Base-by-base conservation (phyloP, 1,140 invertebrate genomes). In the Drosophila malerkotliana region DNA sequence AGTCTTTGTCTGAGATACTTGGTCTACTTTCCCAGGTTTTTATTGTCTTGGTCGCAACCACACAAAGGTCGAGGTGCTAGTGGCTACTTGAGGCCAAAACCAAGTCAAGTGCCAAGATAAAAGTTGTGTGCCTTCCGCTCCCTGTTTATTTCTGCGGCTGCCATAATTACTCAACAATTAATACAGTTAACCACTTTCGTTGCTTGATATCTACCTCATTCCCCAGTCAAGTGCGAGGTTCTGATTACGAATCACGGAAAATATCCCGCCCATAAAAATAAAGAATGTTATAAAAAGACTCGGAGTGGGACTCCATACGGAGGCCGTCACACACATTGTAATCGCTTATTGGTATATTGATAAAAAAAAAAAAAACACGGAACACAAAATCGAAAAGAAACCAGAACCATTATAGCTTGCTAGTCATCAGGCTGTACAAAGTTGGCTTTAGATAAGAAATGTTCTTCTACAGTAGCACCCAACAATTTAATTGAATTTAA, bases 111-210 rank as follows among this genome's bases (percentile, higher is more conserved):
- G 64, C 41, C 63, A n/a, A 39, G 66, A 56, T 69, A 68, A 44
- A 68, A 68, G 66, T 32, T 26, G n/a, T 32, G 21, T 54, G 39
- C 47, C 44, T 56, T 3, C 32, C 44, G 28, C 45, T 18, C 18
- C 12, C n/a, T 32, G 5, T 44, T 39, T 39, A 14, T 48, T 47
- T 58, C 52, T 62, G 37, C 10, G 37, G 51, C 41, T 34, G 37
- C n/a, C 32, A 47, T 76, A 82, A 82, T 82, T 82, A 78, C 55
- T 39, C 59, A 71, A 37, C 74, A 68, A 82, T 82, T 82, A 82
- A 83, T 83, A 83, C 69, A 83, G 41, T 67, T 71, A 71, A 69
- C 72, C 72, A 62, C 63, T 67, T 67, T 67, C 37, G 30, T 49
- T 45, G 34, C 24, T 14, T 45, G 64, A 56, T 82, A 82, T 82